Base-by-base conservation (phyloP, 2,888 invertebrate genomes). In the Lithophane ornitopus region DNA sequence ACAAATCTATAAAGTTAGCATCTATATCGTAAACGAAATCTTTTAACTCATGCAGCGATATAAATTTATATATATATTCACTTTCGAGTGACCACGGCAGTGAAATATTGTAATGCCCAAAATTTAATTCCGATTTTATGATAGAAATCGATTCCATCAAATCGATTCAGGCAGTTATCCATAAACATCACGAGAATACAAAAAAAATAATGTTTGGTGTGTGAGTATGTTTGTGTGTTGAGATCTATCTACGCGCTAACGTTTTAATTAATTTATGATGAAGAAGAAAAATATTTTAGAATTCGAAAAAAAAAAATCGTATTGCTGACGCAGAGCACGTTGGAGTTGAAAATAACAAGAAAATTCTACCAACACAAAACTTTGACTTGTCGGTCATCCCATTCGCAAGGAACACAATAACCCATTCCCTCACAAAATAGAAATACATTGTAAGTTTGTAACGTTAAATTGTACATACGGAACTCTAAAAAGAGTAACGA, bases 401-500 rank as follows among this genome's bases (percentile, higher is more conserved):
- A 46, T 70, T 49, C 56, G 22, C 22, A 54, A 68, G 75, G 22
- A 72, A 76, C 66, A 85, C 70, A 81, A 85, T 84, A 75, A 81
- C 59, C 54, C 26, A 69, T 82, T 75, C 34, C 19, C n/a, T 52
- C 16, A 62, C 59, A 71, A 85, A 76, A 49, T 41, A 58, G 39
- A 14, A 69, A 69, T 71, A 81, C 68, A 49, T 65, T 68, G 84
- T 71, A 44, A 56, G 34, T 67, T 67, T 58, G 46, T 39, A 68
- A 65, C 14, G 28, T 72, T 39, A 39, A 56, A 56, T 74, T 76
- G 59, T 69, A 44, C n/a, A 67, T 72, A 78, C 63, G 76, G 71
- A 85, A 81, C 79, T 76, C 79, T 77, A 82, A 84, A 90, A 90
- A 67, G 85, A 89, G 88, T 91, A 92, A 91, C 88, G 90, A 91